Percentiles rank a stretch among this genome's conserved stretches.
These are phyloP conservation scores for Falco punctatus DNA, from an alignment of 2,113 vertebrate species.

Conservation along the genomic window DNA sequence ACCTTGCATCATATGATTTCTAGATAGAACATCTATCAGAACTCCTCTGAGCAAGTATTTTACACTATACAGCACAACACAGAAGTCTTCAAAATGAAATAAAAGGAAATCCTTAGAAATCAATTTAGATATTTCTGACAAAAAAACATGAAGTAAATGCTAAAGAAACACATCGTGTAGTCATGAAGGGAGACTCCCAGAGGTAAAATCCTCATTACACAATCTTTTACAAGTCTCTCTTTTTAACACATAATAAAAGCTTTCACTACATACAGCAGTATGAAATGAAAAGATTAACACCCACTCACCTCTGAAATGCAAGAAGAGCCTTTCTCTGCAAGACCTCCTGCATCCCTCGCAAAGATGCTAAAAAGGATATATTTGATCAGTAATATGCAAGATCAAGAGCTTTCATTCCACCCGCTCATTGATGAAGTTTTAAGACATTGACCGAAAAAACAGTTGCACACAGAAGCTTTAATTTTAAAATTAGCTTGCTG, in stretches of 20 bases:
- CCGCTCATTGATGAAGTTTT: background rate
- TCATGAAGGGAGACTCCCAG: slow-evolving; percentile 13
- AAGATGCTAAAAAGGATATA: slow-evolving; percentile 83
- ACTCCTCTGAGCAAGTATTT: background rate
- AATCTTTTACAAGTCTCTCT: slow-evolving; percentile 60
- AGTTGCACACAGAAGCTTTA: background rate
- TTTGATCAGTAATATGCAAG: slow-evolving; percentile 53
- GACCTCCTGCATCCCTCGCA: slow-evolving; percentile 93
- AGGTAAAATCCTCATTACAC: slow-evolving; percentile 55
- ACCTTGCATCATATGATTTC: background rate
- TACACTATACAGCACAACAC: background rate
- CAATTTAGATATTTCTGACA: background rate
- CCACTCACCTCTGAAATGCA: slow-evolving; percentile 94
- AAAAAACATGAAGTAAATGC: slow-evolving; percentile 15
- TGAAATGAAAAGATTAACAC: slow-evolving; percentile 68
- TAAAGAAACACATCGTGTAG: background rate
- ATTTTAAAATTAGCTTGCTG: background rate
- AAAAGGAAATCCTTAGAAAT: slow-evolving; percentile 25
- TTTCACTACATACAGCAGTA: slow-evolving; percentile 55
- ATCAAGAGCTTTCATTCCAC: slow-evolving; percentile 11
- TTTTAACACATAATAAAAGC: slow-evolving; percentile 30
- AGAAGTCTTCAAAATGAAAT: slow-evolving; percentile 54
- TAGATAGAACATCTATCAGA: background rate
- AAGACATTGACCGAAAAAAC: background rate
- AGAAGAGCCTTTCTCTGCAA: slow-evolving; percentile 96